phyloP scores from a whole-genome alignment of 37 sponge, comb jelly and placozoan species.

The Eunapius fragilis region DNA sequence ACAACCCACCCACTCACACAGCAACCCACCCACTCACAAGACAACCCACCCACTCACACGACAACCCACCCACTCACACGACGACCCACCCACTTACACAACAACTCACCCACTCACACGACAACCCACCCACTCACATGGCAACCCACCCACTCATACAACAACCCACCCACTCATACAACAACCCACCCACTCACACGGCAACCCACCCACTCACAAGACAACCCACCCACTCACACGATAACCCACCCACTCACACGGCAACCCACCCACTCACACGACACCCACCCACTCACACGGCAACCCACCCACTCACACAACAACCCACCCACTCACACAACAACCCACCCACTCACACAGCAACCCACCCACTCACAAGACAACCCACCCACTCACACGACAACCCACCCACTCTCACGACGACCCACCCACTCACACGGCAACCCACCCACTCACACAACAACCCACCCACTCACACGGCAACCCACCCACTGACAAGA shows the following conservation, averaged over 20 bases:
- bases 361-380: no score
- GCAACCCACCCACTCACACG: no score
- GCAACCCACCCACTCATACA: constrained; percentile 5
- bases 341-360: no score
- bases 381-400: not conserved
- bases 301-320: not conserved
- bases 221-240: no score
- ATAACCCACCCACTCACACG: no score
- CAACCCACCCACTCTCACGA: not conserved
- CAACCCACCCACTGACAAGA: not conserved
- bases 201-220: not conserved
- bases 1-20: not conserved
- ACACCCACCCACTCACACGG: no score
- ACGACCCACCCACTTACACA: not conserved
- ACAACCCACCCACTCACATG: not conserved
- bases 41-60: not conserved
- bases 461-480: not conserved
- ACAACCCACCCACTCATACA: constrained; percentile 27
- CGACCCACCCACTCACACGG: not conserved
- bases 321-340: no score
- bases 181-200: constrained; percentile 17
- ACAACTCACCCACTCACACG: no score
- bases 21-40: not conserved
- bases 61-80: no score
- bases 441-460: no score